phyloP scores from a whole-genome alignment of 2,797 vertebrate species.

The Nannoperca australis region DNA sequence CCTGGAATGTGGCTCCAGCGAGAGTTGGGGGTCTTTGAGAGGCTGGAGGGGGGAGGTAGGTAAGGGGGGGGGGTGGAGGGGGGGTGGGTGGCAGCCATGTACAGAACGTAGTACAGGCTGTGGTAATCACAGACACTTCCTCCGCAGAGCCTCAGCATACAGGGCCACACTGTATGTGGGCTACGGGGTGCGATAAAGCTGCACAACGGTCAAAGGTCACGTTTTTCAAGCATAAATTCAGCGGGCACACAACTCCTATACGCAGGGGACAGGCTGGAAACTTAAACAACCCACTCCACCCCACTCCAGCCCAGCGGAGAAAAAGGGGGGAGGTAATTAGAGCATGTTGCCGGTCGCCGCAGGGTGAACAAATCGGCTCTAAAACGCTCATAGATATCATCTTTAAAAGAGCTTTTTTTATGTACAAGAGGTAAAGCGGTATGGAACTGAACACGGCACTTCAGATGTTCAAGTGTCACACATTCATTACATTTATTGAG shows the following conservation, averaged over 20 bases:
- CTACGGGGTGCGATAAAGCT: constrained; percentile 84
- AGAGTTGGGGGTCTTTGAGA: constrained; percentile 27
- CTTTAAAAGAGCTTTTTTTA: constrained; percentile 91
- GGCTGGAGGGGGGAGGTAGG: not conserved
- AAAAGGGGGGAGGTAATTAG: constrained; percentile 85
- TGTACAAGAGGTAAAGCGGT: constrained; percentile 76
- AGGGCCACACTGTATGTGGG: constrained; percentile 81
- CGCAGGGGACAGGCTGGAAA: constrained; percentile 75
- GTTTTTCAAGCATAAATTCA: constrained; percentile 88
- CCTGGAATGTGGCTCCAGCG: constrained; percentile 52
- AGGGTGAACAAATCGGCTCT: constrained; percentile 87
- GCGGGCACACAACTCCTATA: constrained; percentile 67
- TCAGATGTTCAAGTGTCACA: constrained; percentile 88
- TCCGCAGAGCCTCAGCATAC: constrained; percentile 68
- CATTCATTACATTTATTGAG: constrained; percentile 91
- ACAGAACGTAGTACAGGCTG: constrained; percentile 69
- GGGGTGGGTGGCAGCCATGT: constrained; percentile 39
- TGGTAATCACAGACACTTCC: constrained; percentile 82
- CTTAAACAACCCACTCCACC: constrained; percentile 75
- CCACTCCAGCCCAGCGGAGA: constrained; percentile 38
- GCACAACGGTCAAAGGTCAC: constrained; percentile 82
- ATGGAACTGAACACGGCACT: constrained; percentile 83
- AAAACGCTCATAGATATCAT: constrained; percentile 89
- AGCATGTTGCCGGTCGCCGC: constrained; percentile 85
- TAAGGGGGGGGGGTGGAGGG: not conserved